phyloP scores from a whole-genome alignment of 2,888 invertebrate species.

The Polydrusus pterygomalis region DNA sequence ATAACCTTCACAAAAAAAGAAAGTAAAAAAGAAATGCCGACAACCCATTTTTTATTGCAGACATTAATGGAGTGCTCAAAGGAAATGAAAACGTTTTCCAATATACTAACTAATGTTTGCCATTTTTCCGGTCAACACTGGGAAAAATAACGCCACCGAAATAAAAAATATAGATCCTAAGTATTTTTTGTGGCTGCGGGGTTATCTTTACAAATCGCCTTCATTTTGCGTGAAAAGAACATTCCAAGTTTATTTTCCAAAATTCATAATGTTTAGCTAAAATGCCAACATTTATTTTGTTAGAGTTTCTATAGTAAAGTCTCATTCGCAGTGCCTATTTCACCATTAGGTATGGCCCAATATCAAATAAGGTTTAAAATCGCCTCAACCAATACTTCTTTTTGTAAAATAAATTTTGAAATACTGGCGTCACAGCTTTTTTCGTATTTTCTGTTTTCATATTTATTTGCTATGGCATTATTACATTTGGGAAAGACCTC shows the following conservation, averaged over 20 bases:
- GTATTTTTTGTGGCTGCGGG: neutral
- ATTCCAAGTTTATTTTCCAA: neutral
- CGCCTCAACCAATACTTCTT: too few species aligned
- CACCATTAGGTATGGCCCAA: too few species aligned
- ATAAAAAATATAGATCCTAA: slow-evolving; percentile 8
- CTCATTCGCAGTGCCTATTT: too few species aligned
- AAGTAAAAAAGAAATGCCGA: slow-evolving; percentile 25
- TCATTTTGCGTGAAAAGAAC: neutral
- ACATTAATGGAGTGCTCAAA: slow-evolving; percentile 38
- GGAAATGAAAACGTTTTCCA: slow-evolving; percentile 31
- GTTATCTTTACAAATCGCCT: slow-evolving; percentile 9
- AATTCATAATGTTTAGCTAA: neutral
- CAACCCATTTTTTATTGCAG: slow-evolving; percentile 33
- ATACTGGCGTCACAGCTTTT: too few species aligned
- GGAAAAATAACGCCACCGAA: slow-evolving; percentile 18
- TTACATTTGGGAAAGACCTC: too few species aligned
- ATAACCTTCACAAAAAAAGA: slow-evolving; percentile 27
- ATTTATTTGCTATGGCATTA: too few species aligned
- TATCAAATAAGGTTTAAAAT: too few species aligned
- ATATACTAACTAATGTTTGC: slow-evolving; percentile 25
- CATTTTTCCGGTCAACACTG: slow-evolving; percentile 23
- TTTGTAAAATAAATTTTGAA: too few species aligned
- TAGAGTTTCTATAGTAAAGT: neutral
- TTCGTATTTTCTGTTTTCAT: too few species aligned
- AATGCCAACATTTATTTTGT: neutral